Base-by-base conservation (phyloP, 2,797 vertebrate species). In the Sebastes matsubarae region DNA sequence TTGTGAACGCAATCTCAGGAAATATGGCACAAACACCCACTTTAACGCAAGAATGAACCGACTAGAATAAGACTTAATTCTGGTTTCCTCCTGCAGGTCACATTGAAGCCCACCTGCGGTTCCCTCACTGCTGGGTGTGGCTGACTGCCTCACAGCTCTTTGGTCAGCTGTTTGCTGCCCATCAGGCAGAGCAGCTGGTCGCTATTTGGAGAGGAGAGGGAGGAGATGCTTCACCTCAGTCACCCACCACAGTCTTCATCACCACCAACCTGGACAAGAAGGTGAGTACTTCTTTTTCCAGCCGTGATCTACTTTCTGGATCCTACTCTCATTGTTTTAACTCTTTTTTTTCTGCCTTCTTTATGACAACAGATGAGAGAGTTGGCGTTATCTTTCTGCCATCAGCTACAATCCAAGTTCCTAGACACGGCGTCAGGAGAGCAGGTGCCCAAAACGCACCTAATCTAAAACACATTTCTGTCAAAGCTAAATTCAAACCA, bases 71-170 rank as follows among this genome's bases (percentile, higher is more conserved):
- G 46, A 20, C 2, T 20, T 0, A 5, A 64, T 13, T 9, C n/a
- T 38, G 1, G n/a, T 67, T 13, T 1, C 2, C 2, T 57, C 25
- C 12, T 67, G 2, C 78, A 99, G 98, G 92, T 89, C 97, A 99
- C 18, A 78, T 97, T 2, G 96, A 99, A 60, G 91, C 95, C 81
- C 97, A 99, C 92, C 94, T 99, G 85, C 96, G 96, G 77, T 95
- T 98, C 79, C 97, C 98, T 57, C 98, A 99, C 89, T 98, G 91
- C 89, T 99, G 98, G 98, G 98, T 99, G 64, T 99, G 99, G 98
- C 94, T 99, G 75, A 99, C 97, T 0, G 95, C 98, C 29, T 97
- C 98, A 2, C 98, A 99, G 94, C 95, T 98, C 50, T 99, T 99
- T 42, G 99, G 99, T 13, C 94, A 97, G 91, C 91, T 99, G 84